Percentiles rank a stretch among this genome's conserved stretches.
Conservation (phyloP, 2,113 vertebrate genomes). For the Stictonetta naevosa region DNA sequence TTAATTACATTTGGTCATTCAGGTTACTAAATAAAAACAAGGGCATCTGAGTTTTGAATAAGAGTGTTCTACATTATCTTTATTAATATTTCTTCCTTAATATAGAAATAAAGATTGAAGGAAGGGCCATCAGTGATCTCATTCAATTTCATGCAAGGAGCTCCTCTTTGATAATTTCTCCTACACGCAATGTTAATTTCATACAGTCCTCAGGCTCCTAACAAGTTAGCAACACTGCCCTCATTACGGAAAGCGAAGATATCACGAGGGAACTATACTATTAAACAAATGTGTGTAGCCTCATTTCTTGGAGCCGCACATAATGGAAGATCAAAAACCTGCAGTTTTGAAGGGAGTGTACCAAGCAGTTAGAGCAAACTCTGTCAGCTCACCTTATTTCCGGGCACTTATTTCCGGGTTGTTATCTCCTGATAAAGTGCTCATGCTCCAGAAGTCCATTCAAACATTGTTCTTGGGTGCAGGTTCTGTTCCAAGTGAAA, state of each 20-base stretch:
- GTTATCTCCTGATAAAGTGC: neutral
- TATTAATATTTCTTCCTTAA: neutral
- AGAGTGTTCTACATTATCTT: neutral
- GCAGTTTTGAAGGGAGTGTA: neutral
- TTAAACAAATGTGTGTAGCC: constrained; percentile 5
- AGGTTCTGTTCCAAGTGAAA: neutral
- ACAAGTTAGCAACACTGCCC: constrained; percentile 45
- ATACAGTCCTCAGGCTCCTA: constrained; percentile 41
- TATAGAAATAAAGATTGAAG: constrained; percentile 2
- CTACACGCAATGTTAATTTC: constrained; percentile 34
- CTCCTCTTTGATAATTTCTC: constrained; percentile 23
- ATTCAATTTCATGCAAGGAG: constrained; percentile 7
- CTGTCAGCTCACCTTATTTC: neutral
- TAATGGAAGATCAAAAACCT: constrained; percentile 9
- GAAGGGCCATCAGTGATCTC: neutral
- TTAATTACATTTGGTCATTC: constrained; percentile 35
- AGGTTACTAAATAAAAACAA: neutral
- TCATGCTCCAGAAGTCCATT: neutral
- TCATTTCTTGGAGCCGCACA: constrained; percentile 24
- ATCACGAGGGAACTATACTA: constrained; percentile 4
- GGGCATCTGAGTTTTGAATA: neutral
- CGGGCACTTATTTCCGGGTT: neutral
- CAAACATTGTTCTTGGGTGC: neutral
- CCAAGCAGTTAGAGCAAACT: neutral
- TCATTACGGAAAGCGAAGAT: constrained; percentile 52